Conservation (phyloP, 2,113 vertebrate species). For the Odocoileus virginianus region DNA sequence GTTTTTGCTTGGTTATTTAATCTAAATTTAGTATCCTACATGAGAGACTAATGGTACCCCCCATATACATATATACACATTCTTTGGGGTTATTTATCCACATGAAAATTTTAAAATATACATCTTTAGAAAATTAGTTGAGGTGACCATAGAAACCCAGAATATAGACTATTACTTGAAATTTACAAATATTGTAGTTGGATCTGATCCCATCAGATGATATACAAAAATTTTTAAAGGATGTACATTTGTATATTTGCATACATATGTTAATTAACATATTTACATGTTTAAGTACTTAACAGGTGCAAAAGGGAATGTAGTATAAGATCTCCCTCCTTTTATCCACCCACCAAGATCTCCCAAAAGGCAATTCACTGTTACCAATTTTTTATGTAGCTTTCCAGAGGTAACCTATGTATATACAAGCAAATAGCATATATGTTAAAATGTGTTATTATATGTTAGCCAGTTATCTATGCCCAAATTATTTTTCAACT, state of each 20-base stretch:
- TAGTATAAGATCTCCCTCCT: neutral
- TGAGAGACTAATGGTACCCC: neutral
- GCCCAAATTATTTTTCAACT: constrained; percentile 2
- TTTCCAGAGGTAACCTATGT: neutral
- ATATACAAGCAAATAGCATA: neutral
- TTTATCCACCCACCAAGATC: neutral
- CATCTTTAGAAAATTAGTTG: constrained; percentile 39
- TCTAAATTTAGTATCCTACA: constrained; percentile 36
- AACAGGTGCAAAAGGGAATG: neutral
- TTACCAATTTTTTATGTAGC: neutral
- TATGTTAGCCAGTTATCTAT: neutral
- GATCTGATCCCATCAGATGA: neutral
- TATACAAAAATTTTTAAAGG: neutral
- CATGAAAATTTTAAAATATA: neutral
- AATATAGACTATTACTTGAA: constrained; percentile 38
- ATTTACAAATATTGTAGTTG: constrained; percentile 24
- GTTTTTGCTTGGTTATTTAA: constrained; percentile 39
- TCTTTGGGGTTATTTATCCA: neutral
- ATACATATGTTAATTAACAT: neutral
- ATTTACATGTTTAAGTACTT: neutral
- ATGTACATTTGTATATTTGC: neutral
- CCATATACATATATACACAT: neutral
- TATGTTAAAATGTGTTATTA: neutral
- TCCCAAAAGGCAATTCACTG: neutral
- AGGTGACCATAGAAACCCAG: neutral